Conservation (phyloP, 1,140 invertebrate genomes). For the Trachymyrmex cornetzi region DNA sequence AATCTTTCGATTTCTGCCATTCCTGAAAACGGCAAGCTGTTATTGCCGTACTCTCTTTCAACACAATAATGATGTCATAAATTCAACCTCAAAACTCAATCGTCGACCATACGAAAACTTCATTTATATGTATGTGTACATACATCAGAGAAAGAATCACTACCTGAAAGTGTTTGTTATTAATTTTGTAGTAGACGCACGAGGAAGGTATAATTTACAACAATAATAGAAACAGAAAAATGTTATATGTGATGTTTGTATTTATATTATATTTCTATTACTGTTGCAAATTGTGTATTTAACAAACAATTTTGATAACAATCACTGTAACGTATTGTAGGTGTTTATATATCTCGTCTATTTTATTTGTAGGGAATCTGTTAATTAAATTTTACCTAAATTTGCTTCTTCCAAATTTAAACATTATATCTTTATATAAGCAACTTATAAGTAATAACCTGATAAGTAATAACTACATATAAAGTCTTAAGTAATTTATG, state of each 20-base stretch:
- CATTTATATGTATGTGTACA: neutral
- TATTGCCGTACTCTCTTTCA: slow-evolving; percentile 33
- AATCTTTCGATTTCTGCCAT: slow-evolving; percentile 55
- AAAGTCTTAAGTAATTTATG: no score
- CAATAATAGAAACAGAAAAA: neutral
- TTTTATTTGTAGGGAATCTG: no score
- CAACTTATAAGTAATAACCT: no score
- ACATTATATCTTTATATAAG: no score
- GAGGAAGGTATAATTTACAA: neutral
- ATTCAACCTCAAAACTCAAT: slow-evolving; percentile 30
- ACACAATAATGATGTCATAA: slow-evolving; percentile 41
- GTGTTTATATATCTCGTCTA: no score
- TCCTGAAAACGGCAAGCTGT: slow-evolving; percentile 35
- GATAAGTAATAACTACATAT: no score
- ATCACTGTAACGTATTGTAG: no score
- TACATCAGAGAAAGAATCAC: neutral
- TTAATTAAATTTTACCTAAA: no score
- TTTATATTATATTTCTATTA: neutral
- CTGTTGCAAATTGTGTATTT: neutral
- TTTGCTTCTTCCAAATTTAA: no score
- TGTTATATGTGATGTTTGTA: neutral
- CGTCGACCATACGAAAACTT: no score
- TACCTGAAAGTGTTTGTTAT: neutral
- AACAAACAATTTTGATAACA: no score
- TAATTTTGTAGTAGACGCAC: neutral